Conservation (phyloP, 2,113 vertebrate species). For the zebrafish (Danio rerio) region GRCz12tu NC_133181.1:30992001-30992500, state of each 20-base stretch:
- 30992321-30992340: neutral
- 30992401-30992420: slow-evolving; percentile 56
- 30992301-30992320: neutral
- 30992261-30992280: neutral
- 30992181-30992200: slow-evolving; percentile 4
- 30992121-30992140: neutral
- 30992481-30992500: slow-evolving; percentile 47
- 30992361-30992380: slow-evolving; percentile 47
- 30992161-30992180: neutral
- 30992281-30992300: neutral
- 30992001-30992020: slow-evolving; percentile 16
- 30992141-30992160: slow-evolving; percentile 31
- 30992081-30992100: slow-evolving; percentile 32
- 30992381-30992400: slow-evolving; percentile 54
- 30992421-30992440: slow-evolving; percentile 61
- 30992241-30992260: slow-evolving; percentile 10
- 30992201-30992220: slow-evolving; percentile 26
- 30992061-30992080: slow-evolving; percentile 34
- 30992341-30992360: slow-evolving; percentile 27
- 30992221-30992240: neutral
- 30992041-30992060: slow-evolving; percentile 20
- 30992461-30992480: slow-evolving; percentile 53
- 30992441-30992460: slow-evolving; percentile 44
- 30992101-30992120: slow-evolving; percentile 10
- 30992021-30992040: slow-evolving; percentile 41